Percentiles rank a stretch among this genome's conserved stretches.
Conservation (phyloP, 2,113 vertebrate species). For the Dryoscopus gambensis region DNA sequence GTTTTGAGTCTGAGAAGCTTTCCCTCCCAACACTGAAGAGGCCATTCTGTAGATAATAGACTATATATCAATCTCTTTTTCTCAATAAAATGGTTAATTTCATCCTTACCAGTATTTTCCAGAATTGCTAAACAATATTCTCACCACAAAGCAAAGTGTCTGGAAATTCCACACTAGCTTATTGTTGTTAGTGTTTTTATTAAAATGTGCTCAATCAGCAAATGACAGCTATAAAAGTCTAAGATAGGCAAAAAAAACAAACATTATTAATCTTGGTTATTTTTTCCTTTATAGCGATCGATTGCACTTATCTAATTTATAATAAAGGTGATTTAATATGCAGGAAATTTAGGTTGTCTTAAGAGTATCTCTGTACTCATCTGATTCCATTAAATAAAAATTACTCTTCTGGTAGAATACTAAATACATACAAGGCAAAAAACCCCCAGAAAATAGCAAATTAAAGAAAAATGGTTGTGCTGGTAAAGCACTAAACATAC, state of each 20-base stretch:
- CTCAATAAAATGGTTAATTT: not conserved
- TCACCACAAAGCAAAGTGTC: not conserved
- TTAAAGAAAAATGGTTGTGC: not conserved
- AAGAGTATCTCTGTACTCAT: not conserved
- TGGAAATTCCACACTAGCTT: not conserved
- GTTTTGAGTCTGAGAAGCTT: not conserved
- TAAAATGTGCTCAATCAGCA: not conserved
- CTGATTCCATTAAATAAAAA: not conserved
- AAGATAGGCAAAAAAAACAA: not conserved
- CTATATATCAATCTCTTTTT: not conserved
- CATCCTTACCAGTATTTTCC: not conserved
- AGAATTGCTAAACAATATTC: not conserved
- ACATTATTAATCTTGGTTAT: not conserved
- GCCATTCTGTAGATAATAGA: not conserved
- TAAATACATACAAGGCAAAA: not conserved
- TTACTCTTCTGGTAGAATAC: not conserved
- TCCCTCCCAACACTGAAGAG: not conserved
- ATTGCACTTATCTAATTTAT: not conserved
- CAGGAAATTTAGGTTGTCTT: not conserved
- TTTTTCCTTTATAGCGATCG: not conserved
- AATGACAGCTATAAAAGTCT: not conserved
- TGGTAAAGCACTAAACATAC: not conserved
- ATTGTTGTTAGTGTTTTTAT: not conserved
- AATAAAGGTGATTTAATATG: not conserved
- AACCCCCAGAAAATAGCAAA: not conserved